Percentiles rank a stretch among this genome's conserved stretches.
Conservation (phyloP, 2,113 vertebrate species). For the Cochlearius cochlearius region DNA sequence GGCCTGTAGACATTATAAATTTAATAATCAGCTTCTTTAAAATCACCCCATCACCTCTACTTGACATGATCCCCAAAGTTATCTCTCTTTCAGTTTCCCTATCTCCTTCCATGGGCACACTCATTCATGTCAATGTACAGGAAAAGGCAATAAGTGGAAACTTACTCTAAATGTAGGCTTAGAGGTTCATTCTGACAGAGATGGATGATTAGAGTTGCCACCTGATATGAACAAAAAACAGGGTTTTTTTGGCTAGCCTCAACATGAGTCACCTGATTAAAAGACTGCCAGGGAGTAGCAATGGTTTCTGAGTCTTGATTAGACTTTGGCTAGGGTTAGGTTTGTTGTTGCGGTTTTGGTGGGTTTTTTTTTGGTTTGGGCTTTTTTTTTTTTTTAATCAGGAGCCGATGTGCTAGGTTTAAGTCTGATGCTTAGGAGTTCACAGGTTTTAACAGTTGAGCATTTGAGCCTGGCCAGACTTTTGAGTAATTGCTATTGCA, state of each 20-base stretch:
- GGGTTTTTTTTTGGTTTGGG: neutral
- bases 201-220: neutral
- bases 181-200: neutral
- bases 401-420: neutral
- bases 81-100: neutral
- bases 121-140: neutral
- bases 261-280: neutral
- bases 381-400: neutral
- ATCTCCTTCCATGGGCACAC: neutral
- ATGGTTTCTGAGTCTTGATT: neutral
- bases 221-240: neutral
- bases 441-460: neutral
- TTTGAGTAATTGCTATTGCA: neutral
- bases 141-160: neutral
- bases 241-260: neutral
- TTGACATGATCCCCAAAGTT: neutral
- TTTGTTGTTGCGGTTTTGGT: too few relatives aligned
- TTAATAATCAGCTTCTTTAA: neutral
- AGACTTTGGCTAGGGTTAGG: neutral
- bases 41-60: neutral
- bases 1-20: neutral
- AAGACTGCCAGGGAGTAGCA: neutral
- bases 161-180: neutral
- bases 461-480: neutral
- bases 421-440: neutral